These are phyloP conservation scores for Spodoptera picta DNA, from an alignment of 2,888 invertebrate genomes.

Conservation along the genomic window DNA sequence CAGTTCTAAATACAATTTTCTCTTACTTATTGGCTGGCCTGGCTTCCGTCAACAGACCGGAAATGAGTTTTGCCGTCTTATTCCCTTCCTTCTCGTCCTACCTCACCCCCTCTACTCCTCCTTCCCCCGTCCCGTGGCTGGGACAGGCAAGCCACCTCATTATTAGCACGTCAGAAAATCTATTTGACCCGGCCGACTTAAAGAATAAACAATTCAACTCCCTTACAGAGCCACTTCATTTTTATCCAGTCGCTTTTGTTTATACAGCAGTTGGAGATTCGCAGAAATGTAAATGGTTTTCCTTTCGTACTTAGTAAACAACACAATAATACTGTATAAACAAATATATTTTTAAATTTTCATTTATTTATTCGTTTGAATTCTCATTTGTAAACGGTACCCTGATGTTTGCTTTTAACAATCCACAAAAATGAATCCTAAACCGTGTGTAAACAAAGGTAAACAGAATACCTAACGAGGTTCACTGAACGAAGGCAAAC, in stretches of 20 bases:
- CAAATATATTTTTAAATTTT: conserved; percentile 19
- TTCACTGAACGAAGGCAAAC: conserved; percentile 45
- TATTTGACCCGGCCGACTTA: conserved; percentile 66
- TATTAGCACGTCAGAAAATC: conserved; percentile 75
- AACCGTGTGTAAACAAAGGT: conserved; percentile 30
- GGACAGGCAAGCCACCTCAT: conserved; percentile 77
- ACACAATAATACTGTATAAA: conserved; percentile 14
- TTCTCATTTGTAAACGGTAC: conserved; percentile 32
- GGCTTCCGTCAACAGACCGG: conserved; percentile 80
- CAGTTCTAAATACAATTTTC: conserved; percentile 79
- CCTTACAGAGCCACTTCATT: conserved; percentile 16
- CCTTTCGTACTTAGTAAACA: background rate
- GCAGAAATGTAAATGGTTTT: conserved; percentile 1
- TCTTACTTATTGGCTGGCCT: conserved; percentile 78
- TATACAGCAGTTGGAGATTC: conserved; percentile 1
- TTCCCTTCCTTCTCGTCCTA: conserved; percentile 21
- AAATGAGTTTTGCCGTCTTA: conserved; percentile 83
- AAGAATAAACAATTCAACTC: conserved; percentile 50
- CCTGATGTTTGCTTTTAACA: conserved; percentile 32
- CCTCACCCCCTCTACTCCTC: conserved; percentile 38
- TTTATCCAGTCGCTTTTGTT: conserved; percentile 14
- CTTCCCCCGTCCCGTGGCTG: conserved; percentile 56
- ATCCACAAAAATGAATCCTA: conserved; percentile 26
- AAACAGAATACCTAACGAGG: conserved; percentile 45
- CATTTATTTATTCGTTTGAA: conserved; percentile 30